Percentiles rank a stretch among this genome's conserved stretches.
These are phyloP conservation scores for Drosophila pseudoobscura DNA, from an alignment of 1,140 invertebrate species.

Conservation along the genomic window DNA sequence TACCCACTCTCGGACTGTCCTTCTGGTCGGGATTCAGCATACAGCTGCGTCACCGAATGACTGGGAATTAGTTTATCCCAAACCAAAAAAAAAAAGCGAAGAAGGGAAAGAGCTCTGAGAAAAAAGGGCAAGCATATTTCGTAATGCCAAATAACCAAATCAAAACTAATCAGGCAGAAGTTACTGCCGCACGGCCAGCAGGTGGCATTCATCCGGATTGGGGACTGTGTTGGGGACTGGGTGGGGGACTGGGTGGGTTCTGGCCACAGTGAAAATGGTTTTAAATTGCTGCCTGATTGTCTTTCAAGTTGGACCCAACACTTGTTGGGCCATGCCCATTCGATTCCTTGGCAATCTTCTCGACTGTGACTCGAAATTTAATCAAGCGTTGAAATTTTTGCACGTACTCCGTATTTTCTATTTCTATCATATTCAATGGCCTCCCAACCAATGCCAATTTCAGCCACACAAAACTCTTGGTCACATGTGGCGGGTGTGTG, in stretches of 20 bases:
- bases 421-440: conserved; percentile 75
- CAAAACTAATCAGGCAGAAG: conserved; percentile 80
- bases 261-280: conserved; percentile 76
- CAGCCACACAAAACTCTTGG: conserved; percentile 38
- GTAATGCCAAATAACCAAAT: conserved; percentile 77
- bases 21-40: too few relatives aligned
- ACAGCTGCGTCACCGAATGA: conserved; percentile 36
- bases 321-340: conserved; percentile 43
- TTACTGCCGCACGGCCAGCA: conserved; percentile 71
- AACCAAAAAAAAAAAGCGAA: conserved; percentile 15
- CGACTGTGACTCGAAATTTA: conserved; percentile 68
- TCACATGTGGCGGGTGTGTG: conserved; percentile 49
- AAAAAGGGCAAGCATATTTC: conserved; percentile 56
- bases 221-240: neutral
- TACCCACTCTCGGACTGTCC: too few relatives aligned
- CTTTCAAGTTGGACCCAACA: conserved; percentile 70
- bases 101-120: conserved; percentile 40
- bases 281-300: conserved; percentile 81
- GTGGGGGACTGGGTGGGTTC: conserved; percentile 13
- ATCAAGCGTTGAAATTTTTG: conserved; percentile 80
- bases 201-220: conserved; percentile 38
- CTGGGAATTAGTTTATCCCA: conserved; percentile 58
- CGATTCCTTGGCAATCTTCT: conserved; percentile 24
- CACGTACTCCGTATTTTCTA: conserved; percentile 68
- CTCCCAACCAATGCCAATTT: conserved; percentile 29